Evolutionary conservation across 2,113 vertebrate genomes (phyloP), one percentile per base, ranked within the genome.

Genomic region (Silurus meridionalis): DNA sequence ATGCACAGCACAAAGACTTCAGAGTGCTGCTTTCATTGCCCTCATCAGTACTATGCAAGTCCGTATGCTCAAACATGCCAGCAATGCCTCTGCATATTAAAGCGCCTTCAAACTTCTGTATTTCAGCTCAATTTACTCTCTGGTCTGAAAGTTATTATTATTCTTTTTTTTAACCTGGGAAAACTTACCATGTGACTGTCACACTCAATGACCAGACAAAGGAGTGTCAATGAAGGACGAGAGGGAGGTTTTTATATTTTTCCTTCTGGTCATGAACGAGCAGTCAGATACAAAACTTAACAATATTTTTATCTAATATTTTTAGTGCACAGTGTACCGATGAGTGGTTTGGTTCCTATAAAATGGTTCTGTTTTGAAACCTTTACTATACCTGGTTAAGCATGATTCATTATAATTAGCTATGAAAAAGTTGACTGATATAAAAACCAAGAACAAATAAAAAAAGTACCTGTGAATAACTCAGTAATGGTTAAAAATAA

Each of bases 1-100:
- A 52, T 63, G 28, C 72, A n/a, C 46, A 71, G 50, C 21, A 69
- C 64, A 83, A 46, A 83, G 50, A 82, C 63, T 55, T 67, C 37
- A 82, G 63, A 82, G 80, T 6, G 3, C 13, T n/a, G 61, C 64
- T 71, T 83, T 83, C n/a, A 71, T 57, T 83, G 64, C 64, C n/a
- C 82, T 71, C 77, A 71, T 83, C 64, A 71, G 64, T 19, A 9
- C 64, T 71, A 13, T 83, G n/a, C n/a, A 9, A 25, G 48, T 67
- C 50, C 11, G n/a, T 69, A 83, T 55, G 52, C 82, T 83, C 82
- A 64, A 71, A 37, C 52, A 83, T 71, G 64, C 64, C 23, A 48
- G 82, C 9, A 21, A 50, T 71, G 82, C 52, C 15, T 69, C 82
- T 71, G 17, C 82, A 69, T 83, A 57, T 69, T 57, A 71, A 83